Conservation (phyloP, 2,888 invertebrate genomes). For the Hartigia nigra region DNA sequence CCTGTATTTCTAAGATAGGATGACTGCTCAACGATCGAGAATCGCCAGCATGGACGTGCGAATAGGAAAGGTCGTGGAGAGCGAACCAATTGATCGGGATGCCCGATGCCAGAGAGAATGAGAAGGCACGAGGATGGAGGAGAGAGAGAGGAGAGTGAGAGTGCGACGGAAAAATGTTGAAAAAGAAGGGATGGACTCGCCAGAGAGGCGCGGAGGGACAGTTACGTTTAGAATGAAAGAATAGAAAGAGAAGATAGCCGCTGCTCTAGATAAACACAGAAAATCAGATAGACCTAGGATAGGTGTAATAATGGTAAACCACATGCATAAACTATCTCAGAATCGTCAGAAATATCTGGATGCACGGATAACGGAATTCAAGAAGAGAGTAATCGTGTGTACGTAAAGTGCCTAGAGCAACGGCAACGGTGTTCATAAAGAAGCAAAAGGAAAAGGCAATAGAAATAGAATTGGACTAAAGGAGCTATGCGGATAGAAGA, state of each 20-base stretch:
- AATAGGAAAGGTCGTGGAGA: constrained; percentile 1
- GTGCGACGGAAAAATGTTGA: not conserved
- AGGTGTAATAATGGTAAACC: not conserved
- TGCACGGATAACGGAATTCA: not conserved
- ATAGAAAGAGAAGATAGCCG: not conserved
- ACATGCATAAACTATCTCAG: not conserved
- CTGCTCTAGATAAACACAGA: not conserved
- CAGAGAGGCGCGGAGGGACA: not conserved
- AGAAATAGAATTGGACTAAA: not conserved
- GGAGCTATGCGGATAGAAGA: not conserved
- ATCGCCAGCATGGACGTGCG: constrained; percentile 6
- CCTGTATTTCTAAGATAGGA: not conserved
- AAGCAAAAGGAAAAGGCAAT: not conserved
- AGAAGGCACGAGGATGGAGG: constrained; percentile 11
- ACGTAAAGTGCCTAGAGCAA: not conserved
- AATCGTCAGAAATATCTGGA: not conserved
- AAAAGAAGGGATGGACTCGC: not conserved
- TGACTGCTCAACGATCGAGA: not conserved
- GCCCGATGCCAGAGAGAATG: constrained; percentile 7
- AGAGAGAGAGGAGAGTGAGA: not conserved
- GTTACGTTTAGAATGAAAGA: not conserved
- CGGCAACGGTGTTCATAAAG: not conserved
- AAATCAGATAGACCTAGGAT: not conserved
- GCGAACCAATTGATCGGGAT: not conserved
- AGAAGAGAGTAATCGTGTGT: not conserved